Conservation (phyloP, 2,113 vertebrate genomes). For the Pagrus major region DNA sequence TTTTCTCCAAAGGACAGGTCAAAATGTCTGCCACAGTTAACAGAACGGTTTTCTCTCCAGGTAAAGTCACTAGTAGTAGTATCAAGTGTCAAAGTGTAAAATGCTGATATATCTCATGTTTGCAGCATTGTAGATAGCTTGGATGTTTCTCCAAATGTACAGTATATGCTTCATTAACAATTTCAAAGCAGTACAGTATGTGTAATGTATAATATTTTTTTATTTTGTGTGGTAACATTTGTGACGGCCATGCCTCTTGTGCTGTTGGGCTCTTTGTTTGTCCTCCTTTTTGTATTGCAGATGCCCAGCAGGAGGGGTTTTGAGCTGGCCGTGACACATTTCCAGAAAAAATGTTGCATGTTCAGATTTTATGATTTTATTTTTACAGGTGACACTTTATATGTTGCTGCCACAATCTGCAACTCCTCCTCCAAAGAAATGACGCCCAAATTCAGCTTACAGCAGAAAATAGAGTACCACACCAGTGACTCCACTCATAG, state of each 20-base stretch:
- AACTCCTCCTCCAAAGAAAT: slow-evolving; percentile 73
- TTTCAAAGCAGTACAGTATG: neutral
- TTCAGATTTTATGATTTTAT: slow-evolving; percentile 12
- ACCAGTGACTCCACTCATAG: neutral
- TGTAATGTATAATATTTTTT: too few relatives aligned
- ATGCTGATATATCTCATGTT: neutral
- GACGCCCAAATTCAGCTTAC: slow-evolving; percentile 68
- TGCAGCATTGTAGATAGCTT: neutral
- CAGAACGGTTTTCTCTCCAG: slow-evolving; percentile 65
- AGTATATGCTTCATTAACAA: neutral
- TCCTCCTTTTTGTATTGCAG: too few relatives aligned
- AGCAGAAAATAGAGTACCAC: slow-evolving; percentile 53
- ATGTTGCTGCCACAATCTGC: slow-evolving; percentile 53
- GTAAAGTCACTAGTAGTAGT: slow-evolving; percentile 45
- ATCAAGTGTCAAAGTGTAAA: neutral
- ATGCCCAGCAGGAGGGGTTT: too few relatives aligned
- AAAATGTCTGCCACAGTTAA: slow-evolving; percentile 57
- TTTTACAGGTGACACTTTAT: slow-evolving; percentile 73
- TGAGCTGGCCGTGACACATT: too few relatives aligned
- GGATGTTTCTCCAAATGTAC: neutral
- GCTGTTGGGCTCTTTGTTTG: too few relatives aligned
- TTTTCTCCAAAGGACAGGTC: slow-evolving; percentile 60
- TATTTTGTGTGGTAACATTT: neutral
- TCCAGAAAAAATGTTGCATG: neutral
- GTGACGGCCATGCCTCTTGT: too few relatives aligned